These are phyloP conservation scores for Pocillopora damicornis DNA, from an alignment of 64 coral and sea anemone genomes.

Conservation along the genomic window DNA sequence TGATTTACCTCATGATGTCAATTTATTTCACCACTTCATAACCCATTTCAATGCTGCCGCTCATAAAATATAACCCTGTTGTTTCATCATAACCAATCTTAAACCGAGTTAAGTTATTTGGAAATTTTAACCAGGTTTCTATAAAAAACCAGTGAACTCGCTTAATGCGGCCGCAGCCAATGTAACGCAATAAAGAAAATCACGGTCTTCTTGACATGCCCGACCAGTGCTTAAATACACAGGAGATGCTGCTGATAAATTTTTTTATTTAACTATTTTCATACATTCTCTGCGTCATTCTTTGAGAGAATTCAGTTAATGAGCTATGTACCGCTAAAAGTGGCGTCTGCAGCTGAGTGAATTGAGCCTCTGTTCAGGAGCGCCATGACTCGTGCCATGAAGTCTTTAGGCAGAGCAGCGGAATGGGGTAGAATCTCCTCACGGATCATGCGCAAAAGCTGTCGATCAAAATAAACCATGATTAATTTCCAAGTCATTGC, in stretches of 20 bases:
- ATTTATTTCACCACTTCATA: no score
- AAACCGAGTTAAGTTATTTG: no score
- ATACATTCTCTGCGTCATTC: not conserved
- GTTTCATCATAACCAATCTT: no score
- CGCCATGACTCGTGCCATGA: slow-evolving; percentile 92
- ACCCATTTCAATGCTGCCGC: no score
- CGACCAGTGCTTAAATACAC: not conserved
- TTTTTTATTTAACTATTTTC: not conserved
- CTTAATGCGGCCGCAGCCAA: no score
- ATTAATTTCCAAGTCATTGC: not conserved
- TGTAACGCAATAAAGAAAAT: no score
- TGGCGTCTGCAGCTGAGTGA: slow-evolving; percentile 93
- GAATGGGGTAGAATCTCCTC: slow-evolving; percentile 94
- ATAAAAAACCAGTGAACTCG: no score
- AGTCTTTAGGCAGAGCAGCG: slow-evolving; percentile 78
- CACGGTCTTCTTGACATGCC: not conserved
- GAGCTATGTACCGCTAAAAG: slow-evolving; percentile 74
- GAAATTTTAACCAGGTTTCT: no score
- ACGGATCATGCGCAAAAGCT: slow-evolving; percentile 88
- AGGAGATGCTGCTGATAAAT: no score
- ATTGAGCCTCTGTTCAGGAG: slow-evolving; percentile 94
- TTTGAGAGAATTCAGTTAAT: not conserved
- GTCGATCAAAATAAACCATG: not conserved
- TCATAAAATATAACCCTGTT: no score
- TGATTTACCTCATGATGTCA: no score